Percentiles rank a stretch among this genome's conserved stretches.
phyloP scores from a whole-genome alignment of 2,113 vertebrate species.

The Lepisosteus oculatus region DNA sequence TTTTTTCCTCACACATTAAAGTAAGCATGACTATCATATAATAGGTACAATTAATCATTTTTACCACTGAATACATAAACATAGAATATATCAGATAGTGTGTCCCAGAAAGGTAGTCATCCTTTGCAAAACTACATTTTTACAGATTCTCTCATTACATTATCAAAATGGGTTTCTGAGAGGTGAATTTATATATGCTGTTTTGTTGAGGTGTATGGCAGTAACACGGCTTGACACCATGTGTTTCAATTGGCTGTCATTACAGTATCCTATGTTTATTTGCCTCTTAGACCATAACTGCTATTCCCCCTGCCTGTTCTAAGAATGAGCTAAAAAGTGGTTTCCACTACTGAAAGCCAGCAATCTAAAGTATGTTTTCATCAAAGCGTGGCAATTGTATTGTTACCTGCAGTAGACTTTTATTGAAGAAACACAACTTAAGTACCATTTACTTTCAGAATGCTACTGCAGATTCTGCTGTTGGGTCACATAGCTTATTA shows the following conservation, averaged over 20 bases:
- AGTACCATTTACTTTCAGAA: too few relatives aligned
- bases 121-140: constrained; percentile 42
- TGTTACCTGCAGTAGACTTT: neutral
- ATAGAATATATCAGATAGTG: constrained; percentile 30
- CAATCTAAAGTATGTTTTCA: neutral
- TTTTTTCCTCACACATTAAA: constrained; percentile 13
- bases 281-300: neutral
- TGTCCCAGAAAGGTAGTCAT: constrained; percentile 63
- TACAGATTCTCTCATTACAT: constrained; percentile 50
- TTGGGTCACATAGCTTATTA: too few relatives aligned
- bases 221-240: constrained; percentile 36
- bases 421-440: too few relatives aligned
- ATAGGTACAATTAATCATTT: constrained; percentile 58
- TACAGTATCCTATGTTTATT: neutral
- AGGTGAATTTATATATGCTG: constrained; percentile 32
- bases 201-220: constrained; percentile 25
- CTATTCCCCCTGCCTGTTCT: neutral
- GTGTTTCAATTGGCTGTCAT: constrained; percentile 39
- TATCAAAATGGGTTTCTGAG: constrained; percentile 39
- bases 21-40: constrained; percentile 36
- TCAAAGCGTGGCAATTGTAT: neutral
- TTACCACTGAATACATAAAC: constrained; percentile 46
- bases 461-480: too few relatives aligned
- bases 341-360: neutral
- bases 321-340: neutral